These are phyloP conservation scores for Parnassius apollo DNA, from an alignment of 2,888 invertebrate species.

Conservation along the genomic window DNA sequence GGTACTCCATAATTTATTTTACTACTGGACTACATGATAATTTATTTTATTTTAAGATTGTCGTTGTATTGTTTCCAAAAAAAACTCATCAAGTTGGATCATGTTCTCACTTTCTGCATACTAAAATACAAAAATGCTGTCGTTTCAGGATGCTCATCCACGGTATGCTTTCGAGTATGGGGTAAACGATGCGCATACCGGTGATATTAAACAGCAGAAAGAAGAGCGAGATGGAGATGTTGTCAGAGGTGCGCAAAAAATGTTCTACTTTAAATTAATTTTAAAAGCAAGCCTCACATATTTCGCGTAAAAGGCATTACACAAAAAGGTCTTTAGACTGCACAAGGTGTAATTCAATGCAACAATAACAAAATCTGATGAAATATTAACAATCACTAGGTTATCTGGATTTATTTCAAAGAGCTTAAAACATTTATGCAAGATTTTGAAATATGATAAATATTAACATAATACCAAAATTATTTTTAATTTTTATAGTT, in stretches of 20 bases:
- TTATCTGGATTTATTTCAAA: too few relatives aligned
- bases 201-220: slow-evolving; percentile 87
- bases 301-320: neutral
- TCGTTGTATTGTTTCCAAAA: too few relatives aligned
- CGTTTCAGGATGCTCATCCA: slow-evolving; percentile 83
- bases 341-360: slow-evolving; percentile 16
- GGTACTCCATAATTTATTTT: too few relatives aligned
- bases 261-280: neutral
- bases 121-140: neutral
- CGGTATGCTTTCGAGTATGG: slow-evolving; percentile 87
- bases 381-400: neutral
- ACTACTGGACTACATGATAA: too few relatives aligned
- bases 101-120: too few relatives aligned
- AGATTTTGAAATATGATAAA: too few relatives aligned
- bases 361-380: neutral
- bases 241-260: slow-evolving; percentile 79
- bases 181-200: slow-evolving; percentile 87
- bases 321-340: slow-evolving; percentile 7
- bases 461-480: too few relatives aligned
- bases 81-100: too few relatives aligned
- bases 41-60: too few relatives aligned
- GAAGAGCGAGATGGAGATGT: slow-evolving; percentile 88
- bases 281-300: slow-evolving; percentile 6
- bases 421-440: too few relatives aligned
- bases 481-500: too few relatives aligned